Evolutionary conservation across 2,113 vertebrate genomes (phyloP).

Genomic region (Amphiprion percula): DNA sequence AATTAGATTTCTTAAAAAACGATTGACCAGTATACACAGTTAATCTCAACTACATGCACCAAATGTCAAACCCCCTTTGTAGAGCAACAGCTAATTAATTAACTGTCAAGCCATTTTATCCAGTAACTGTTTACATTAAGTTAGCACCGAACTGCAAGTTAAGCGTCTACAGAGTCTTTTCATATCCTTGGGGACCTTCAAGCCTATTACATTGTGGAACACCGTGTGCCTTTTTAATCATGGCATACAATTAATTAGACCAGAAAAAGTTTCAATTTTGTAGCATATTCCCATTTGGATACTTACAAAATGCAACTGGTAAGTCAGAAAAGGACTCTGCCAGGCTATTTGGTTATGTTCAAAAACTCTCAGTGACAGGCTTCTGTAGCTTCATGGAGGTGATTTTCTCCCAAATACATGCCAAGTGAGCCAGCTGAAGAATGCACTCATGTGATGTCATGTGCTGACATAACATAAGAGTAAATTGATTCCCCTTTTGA

Average conservation of each 20-base stretch:
- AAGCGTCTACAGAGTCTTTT: conserved; percentile 63
- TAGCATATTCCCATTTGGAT: conserved; percentile 77
- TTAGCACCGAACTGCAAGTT: conserved; percentile 44
- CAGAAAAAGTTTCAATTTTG: conserved; percentile 70
- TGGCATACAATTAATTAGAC: conserved; percentile 80
- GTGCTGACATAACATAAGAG: conserved; percentile 64
- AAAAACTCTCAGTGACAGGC: background rate
- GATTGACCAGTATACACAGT: no score
- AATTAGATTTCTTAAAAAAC: no score
- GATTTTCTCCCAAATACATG: conserved; percentile 65
- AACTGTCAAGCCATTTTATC: conserved; percentile 7
- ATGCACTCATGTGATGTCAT: conserved; percentile 71
- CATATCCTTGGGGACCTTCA: conserved; percentile 62
- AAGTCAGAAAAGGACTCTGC: conserved; percentile 14
- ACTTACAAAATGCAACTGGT: conserved; percentile 73
- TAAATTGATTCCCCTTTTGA: conserved; percentile 56
- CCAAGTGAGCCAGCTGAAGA: conserved; percentile 66
- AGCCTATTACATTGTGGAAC: conserved; percentile 76
- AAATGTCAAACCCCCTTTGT: background rate
- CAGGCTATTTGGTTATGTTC: conserved; percentile 31
- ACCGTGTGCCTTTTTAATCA: conserved; percentile 81
- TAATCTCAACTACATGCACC: no score
- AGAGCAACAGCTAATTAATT: background rate
- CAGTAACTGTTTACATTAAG: conserved; percentile 39
- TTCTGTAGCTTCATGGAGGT: conserved; percentile 23